Evolutionary conservation across 2,888 invertebrate species (phyloP), one percentile per base, ranked within the genome.

Genomic region (Folsomia manolachei): DNA sequence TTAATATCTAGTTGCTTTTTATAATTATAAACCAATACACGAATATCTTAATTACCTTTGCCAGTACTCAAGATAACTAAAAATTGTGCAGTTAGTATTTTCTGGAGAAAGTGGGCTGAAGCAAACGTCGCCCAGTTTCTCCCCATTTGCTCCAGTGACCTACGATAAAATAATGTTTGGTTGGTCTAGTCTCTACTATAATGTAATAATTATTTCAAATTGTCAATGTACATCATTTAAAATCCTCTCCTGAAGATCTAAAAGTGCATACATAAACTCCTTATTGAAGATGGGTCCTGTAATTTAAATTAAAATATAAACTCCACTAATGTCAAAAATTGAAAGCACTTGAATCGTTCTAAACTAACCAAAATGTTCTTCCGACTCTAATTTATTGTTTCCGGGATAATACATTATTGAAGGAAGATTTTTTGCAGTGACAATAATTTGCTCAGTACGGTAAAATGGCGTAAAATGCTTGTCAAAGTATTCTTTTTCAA

Each of bases 391-490:
- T 0, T 88, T 87, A 24, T 67, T 60, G 60, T 67, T 67, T 0
- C 92, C 90, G 27, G 87, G 87, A 82, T 92, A 89, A 18, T 88
- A 83, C 61, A 73, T 52, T 2, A 39, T 27, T 19, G 74, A 64
- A 2, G 73, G 63, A 1, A 70, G 51, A 2, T 67, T 67, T 53
- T 74, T 72, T 14, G 80, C 79, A 18, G 78, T 79, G 1, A 98
- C 92, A 79, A 99, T 95, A 81, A 97, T 85, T 87, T 95, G 95
- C 84, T 97, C 95, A 18, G 92, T 92, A 77, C 96, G 88, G 84
- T 94, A 96, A 85, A 97, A 97, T 0, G 96, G 96, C 82, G 93
- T 90, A 84, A 99, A 99, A 82, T 95, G 90, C 0, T 90, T 88
- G 84, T 99, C 97, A 84, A 93, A 99, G 85, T 90, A 97, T 74